Evolutionary conservation across 2,113 vertebrate species (phyloP).

Genomic region (Echinops telfairi): DNA sequence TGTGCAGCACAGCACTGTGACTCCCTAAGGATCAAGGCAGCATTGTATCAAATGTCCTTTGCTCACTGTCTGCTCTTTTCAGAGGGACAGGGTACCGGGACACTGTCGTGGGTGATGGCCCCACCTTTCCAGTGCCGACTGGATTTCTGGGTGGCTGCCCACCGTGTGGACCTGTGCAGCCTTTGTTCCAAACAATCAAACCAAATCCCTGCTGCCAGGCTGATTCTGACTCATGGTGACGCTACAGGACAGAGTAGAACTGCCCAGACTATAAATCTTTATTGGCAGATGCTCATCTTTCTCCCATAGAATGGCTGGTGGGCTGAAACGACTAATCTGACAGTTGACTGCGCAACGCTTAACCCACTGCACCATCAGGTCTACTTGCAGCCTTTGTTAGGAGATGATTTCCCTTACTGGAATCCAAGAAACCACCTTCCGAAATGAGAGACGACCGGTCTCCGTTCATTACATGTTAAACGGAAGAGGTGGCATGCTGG

Average conservation of each 20-base stretch:
- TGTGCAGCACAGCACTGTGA: not conserved
- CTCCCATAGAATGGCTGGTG: too few species aligned
- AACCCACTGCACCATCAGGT: too few species aligned
- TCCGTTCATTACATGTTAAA: not conserved
- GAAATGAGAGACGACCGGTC: conserved; percentile 30
- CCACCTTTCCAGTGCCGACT: not conserved
- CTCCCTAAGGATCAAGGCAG: not conserved
- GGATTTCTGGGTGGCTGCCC: not conserved
- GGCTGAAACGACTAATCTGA: too few species aligned
- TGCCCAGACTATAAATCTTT: too few species aligned
- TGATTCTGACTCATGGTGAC: too few species aligned
- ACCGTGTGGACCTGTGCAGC: not conserved
- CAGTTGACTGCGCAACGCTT: too few species aligned
- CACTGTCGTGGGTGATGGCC: too few species aligned
- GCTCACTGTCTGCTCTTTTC: not conserved
- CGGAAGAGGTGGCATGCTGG: conserved; percentile 5
- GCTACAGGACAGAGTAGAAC: too few species aligned
- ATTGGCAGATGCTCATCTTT: too few species aligned
- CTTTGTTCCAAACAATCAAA: not conserved
- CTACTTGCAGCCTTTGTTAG: not conserved
- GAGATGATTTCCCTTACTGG: not conserved
- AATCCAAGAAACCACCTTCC: not conserved
- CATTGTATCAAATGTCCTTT: not conserved
- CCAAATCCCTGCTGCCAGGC: too few species aligned
- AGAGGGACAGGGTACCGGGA: not conserved